Conservation (phyloP, 1,140 invertebrate genomes). For the Sycophaga agraensis region DNA sequence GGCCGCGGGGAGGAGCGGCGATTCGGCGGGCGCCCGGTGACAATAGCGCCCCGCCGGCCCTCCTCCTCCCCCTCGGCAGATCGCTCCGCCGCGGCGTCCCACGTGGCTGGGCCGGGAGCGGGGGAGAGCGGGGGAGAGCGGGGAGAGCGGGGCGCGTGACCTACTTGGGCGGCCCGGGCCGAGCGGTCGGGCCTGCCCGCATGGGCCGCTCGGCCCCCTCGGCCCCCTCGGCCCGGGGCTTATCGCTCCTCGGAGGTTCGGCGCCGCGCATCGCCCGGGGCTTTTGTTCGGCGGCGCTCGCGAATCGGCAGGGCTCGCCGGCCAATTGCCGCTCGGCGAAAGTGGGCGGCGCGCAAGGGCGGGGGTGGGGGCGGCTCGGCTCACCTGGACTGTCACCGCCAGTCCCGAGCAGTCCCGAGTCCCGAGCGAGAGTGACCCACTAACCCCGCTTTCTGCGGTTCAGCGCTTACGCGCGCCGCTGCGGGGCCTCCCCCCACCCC, state of each 20-base stretch:
- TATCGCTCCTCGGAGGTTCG: too few species aligned
- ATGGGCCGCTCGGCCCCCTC: constrained; percentile 4
- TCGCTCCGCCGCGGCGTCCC: background rate
- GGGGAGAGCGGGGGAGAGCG: constrained; percentile 10
- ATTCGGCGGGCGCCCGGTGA: too few species aligned
- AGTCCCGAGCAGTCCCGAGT: constrained; percentile 22
- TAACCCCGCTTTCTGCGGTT: constrained; percentile 45
- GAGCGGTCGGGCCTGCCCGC: background rate
- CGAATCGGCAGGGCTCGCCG: too few species aligned
- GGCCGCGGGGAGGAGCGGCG: constrained; percentile 38
- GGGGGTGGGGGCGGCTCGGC: too few species aligned
- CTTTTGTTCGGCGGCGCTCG: too few species aligned
- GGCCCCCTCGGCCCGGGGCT: background rate
- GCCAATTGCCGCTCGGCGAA: too few species aligned
- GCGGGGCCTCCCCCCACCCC: too few species aligned
- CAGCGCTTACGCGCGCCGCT: too few species aligned
- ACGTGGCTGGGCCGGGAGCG: constrained; percentile 13
- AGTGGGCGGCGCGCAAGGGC: too few species aligned
- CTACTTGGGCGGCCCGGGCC: background rate
- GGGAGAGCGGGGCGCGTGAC: background rate
- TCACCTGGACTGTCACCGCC: background rate
- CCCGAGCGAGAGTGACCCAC: constrained; percentile 54
- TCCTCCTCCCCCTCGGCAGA: too few species aligned
- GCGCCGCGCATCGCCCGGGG: too few species aligned
- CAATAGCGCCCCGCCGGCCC: too few species aligned